A percentile compares a stretch with the other conserved stretches of the same genome.
Evolutionary conservation across 1,140 invertebrate species (phyloP).

Genomic region (Lineus longissimus): DNA sequence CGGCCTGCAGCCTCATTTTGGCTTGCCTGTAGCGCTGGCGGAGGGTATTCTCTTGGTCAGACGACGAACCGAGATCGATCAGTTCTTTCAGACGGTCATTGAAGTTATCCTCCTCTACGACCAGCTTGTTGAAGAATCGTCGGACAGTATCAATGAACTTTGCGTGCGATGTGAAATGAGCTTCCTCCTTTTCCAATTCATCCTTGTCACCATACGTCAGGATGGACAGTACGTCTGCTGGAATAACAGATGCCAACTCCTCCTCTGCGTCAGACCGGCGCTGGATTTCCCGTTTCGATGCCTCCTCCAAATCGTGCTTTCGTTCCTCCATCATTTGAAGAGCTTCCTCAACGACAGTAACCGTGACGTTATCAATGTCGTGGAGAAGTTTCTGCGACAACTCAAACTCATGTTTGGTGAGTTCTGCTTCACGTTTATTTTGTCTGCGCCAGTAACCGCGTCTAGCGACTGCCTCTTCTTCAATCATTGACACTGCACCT

Average conservation of each 20-base stretch:
- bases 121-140: slow-evolving; percentile 42
- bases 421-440: slow-evolving; percentile 35
- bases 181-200: slow-evolving; percentile 37
- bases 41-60: slow-evolving; percentile 39
- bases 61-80: slow-evolving; percentile 37
- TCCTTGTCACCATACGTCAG: slow-evolving; percentile 37
- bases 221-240: slow-evolving; percentile 41
- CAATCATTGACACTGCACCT: slow-evolving; percentile 43
- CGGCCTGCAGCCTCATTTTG: slow-evolving; percentile 37
- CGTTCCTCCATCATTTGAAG: slow-evolving; percentile 32
- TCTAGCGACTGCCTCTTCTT: slow-evolving; percentile 44
- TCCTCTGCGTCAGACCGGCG: slow-evolving; percentile 39
- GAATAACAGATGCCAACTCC: slow-evolving; percentile 36
- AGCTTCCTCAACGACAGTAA: slow-evolving; percentile 25
- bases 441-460: slow-evolving; percentile 45
- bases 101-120: slow-evolving; percentile 43
- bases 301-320: slow-evolving; percentile 33
- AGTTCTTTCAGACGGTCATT: slow-evolving; percentile 40
- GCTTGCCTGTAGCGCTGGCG: slow-evolving; percentile 42
- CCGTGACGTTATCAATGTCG: slow-evolving; percentile 30
- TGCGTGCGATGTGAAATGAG: slow-evolving; percentile 31
- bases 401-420: slow-evolving; percentile 37
- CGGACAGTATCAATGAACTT: slow-evolving; percentile 37
- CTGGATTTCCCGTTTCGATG: slow-evolving; percentile 38
- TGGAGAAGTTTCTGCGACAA: slow-evolving; percentile 30